A percentile compares a stretch with the other conserved stretches of the same genome.
Evolutionary conservation across 2,888 invertebrate species (phyloP).

Genomic region (Protonemura montana): DNA sequence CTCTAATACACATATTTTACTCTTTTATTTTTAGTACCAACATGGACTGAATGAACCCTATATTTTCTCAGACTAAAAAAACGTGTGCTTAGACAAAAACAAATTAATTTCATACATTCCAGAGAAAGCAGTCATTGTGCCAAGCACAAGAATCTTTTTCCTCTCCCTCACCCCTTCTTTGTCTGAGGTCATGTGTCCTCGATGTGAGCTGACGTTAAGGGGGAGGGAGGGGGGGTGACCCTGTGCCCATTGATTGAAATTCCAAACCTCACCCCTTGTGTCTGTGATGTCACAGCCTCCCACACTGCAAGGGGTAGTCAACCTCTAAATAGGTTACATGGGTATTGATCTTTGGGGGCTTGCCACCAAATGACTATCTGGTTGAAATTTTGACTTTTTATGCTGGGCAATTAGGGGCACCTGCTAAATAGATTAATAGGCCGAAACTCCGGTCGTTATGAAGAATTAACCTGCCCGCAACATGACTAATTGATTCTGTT

Average conservation of each 20-base stretch:
- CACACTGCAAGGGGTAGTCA: neutral
- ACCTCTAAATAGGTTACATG: neutral
- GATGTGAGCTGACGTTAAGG: neutral
- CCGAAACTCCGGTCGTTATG: no score
- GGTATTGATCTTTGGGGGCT: neutral
- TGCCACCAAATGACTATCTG: neutral
- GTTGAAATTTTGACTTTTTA: no score
- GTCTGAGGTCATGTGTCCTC: neutral
- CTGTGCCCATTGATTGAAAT: neutral
- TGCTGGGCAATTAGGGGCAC: no score
- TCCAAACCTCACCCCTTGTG: neutral
- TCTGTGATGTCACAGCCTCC: conserved; percentile 5
- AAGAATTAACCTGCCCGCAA: no score
- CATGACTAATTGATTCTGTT: no score
- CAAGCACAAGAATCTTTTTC: neutral
- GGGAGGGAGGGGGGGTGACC: neutral
- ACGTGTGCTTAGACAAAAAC: no score
- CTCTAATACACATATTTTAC: no score
- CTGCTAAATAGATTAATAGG: no score
- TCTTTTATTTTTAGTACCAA: no score
- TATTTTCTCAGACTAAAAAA: no score
- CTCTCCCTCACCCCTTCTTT: neutral
- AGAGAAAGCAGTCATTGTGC: neutral
- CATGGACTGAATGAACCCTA: no score
- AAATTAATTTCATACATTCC: no score